These are phyloP conservation scores for Motacilla tschutschensis DNA, from an alignment of 2,113 vertebrate species.

Conservation along the genomic window DNA sequence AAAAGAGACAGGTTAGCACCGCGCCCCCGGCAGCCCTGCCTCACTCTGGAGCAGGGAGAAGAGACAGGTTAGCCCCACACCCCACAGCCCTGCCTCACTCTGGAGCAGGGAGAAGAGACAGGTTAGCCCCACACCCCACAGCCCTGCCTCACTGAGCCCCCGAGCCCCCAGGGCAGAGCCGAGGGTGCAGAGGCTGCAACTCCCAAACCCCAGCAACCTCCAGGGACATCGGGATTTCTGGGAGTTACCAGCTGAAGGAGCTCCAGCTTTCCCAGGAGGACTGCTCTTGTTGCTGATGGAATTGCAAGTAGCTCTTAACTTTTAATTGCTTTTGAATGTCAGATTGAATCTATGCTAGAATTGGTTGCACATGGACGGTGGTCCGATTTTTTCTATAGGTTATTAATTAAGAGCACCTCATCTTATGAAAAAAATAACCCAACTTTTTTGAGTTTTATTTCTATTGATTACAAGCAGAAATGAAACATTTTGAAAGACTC, in stretches of 20 bases:
- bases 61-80: neutral
- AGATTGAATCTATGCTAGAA: neutral
- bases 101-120: neutral
- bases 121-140: neutral
- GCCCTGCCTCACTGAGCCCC: neutral
- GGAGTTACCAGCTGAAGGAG: neutral
- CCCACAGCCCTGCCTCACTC: neutral
- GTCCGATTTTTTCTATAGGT: neutral
- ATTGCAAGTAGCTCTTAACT: neutral
- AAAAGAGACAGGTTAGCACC: constrained; percentile 78
- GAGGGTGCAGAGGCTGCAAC: fast-evolving
- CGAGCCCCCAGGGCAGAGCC: neutral
- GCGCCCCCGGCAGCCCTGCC: neutral
- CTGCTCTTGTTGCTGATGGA: neutral
- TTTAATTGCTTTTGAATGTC: neutral
- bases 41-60: neutral
- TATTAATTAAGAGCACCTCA: neutral
- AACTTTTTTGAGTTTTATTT: neutral
- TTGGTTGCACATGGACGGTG: neutral
- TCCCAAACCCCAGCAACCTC: neutral
- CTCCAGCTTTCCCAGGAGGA: neutral
- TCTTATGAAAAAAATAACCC: neutral
- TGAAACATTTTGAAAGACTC: neutral
- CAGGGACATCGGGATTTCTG: fast-evolving
- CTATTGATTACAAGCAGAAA: neutral